Percentiles rank a stretch among this genome's conserved stretches.
phyloP scores from a whole-genome alignment of 2,888 invertebrate species.

The Epistrophe grossulariae region DNA sequence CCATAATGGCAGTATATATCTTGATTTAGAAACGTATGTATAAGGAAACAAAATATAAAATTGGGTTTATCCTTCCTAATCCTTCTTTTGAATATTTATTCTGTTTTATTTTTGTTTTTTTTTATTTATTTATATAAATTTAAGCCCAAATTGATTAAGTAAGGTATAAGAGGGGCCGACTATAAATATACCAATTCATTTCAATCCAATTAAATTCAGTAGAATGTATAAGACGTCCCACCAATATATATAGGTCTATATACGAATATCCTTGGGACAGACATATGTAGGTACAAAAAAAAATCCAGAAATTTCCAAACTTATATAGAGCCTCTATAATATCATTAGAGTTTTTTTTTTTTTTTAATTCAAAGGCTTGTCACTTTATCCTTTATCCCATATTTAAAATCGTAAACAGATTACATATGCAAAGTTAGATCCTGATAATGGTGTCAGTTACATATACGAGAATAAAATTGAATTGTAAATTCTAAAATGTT shows the following conservation, averaged over 20 bases:
- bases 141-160: background rate
- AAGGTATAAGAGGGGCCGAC: background rate
- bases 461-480: constrained; percentile 55
- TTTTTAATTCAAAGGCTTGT: constrained; percentile 48
- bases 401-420: constrained; percentile 49
- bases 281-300: background rate
- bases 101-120: background rate
- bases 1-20: background rate
- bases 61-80: background rate
- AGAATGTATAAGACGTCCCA: background rate
- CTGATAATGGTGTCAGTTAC: constrained; percentile 62
- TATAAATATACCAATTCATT: constrained; percentile 25
- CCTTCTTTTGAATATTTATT: background rate
- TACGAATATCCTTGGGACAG: background rate
- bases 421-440: constrained; percentile 63
- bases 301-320: background rate
- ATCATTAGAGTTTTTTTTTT: background rate
- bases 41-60: background rate
- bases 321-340: constrained; percentile 1
- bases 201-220: constrained; percentile 5
- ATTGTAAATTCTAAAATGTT: constrained; percentile 58
- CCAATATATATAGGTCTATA: background rate
- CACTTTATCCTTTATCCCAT: constrained; percentile 7
- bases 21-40: background rate
- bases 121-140: background rate